Conservation (phyloP, 2,113 vertebrate species). For the Verasper variegatus region DNA sequence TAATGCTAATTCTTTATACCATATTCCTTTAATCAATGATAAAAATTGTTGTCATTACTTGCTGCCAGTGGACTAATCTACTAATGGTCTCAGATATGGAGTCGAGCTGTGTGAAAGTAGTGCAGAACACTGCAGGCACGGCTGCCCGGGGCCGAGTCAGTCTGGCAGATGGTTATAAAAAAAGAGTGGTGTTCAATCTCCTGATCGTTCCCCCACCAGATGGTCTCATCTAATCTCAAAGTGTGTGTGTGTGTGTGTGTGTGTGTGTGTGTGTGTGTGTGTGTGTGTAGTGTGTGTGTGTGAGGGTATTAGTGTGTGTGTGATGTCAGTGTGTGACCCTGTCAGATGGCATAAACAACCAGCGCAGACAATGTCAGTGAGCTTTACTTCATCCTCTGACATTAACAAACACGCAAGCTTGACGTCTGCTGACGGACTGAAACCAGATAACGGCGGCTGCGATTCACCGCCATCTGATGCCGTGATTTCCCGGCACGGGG, state of each 20-base stretch:
- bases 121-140: conserved; percentile 26
- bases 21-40: background rate
- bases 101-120: conserved; percentile 36
- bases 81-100: background rate
- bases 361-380: conserved; percentile 62
- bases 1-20: background rate
- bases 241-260: conserved; percentile 43
- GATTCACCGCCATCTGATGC: conserved; percentile 25
- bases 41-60: background rate
- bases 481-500: background rate
- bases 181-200: conserved; percentile 76
- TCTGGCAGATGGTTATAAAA: conserved; percentile 76
- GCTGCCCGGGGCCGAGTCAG: conserved; percentile 56
- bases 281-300: background rate
- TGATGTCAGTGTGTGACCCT: conserved; percentile 32
- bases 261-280: conserved; percentile 28
- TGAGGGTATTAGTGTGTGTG: too few species aligned
- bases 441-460: conserved; percentile 25
- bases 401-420: conserved; percentile 52
- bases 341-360: conserved; percentile 65
- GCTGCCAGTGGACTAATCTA: background rate
- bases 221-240: conserved; percentile 75
- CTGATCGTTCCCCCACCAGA: conserved; percentile 69
- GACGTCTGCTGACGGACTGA: conserved; percentile 41
- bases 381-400: conserved; percentile 62